A percentile compares a stretch with the other conserved stretches of the same genome.
These are phyloP conservation scores for Cryptomyrus ogoouensis DNA, from an alignment of 2,113 vertebrate species.

Conservation along the genomic window DNA sequence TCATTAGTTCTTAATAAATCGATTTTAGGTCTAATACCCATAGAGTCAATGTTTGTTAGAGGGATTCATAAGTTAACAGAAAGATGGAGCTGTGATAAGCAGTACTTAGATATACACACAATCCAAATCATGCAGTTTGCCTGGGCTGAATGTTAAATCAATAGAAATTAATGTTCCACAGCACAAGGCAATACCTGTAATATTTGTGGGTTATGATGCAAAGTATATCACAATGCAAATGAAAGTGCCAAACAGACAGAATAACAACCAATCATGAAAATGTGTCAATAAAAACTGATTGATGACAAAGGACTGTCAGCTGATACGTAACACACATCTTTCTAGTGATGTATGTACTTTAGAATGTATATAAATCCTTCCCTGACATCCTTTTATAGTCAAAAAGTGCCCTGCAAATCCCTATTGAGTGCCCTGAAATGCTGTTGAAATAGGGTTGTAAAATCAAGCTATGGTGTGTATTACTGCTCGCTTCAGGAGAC, in stretches of 20 bases:
- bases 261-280: neutral
- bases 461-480: neutral
- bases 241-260: neutral
- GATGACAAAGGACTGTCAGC: neutral
- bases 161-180: neutral
- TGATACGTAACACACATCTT: neutral
- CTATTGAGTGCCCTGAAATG: neutral
- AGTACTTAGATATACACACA: constrained; percentile 2
- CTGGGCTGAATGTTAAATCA: neutral
- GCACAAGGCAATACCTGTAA: neutral
- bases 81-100: neutral
- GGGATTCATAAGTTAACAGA: constrained; percentile 12
- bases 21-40: constrained; percentile 11
- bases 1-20: constrained; percentile 17
- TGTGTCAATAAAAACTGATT: constrained; percentile 1
- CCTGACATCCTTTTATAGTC: neutral
- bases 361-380: neutral
- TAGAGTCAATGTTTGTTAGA: constrained; percentile 16
- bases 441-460: neutral
- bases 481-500: neutral
- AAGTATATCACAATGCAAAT: constrained; percentile 5
- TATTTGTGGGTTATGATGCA: neutral
- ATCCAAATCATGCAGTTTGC: neutral
- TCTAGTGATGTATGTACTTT: neutral
- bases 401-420: neutral